Evolutionary conservation across 1,140 invertebrate genomes (phyloP).

Genomic region (Tetranychus cinnabarinus): DNA sequence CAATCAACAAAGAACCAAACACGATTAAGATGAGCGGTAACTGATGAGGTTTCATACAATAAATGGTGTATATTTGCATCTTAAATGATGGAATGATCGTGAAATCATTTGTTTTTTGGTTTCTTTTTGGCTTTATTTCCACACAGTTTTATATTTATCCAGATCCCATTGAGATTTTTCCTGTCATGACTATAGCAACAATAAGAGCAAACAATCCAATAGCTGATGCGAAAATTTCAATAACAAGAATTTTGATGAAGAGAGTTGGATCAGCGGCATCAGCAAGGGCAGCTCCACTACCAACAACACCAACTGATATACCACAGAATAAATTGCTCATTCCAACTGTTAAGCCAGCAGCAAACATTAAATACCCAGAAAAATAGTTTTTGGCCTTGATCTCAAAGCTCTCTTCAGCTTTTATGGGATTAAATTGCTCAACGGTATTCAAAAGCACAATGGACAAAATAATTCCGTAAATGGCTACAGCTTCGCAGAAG

Average conservation of each 20-base stretch:
- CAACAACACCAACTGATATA: constrained; percentile 82
- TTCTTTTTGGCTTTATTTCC: too few species aligned
- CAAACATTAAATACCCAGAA: constrained; percentile 66
- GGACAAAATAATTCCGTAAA: constrained; percentile 93
- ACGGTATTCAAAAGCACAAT: constrained; percentile 74
- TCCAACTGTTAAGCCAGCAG: constrained; percentile 77
- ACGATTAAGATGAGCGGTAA: too few species aligned
- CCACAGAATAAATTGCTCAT: constrained; percentile 85
- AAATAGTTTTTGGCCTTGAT: constrained; percentile 10
- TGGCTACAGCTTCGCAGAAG: constrained; percentile 95
- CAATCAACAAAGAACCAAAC: too few species aligned
- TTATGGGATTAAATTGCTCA: constrained; percentile 15
- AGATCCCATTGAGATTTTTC: constrained; percentile 33
- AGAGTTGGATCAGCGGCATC: constrained; percentile 81
- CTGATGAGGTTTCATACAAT: too few species aligned
- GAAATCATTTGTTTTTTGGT: too few species aligned
- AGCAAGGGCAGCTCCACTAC: constrained; percentile 75
- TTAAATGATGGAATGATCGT: too few species aligned
- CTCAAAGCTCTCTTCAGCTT: background rate
- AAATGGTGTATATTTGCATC: too few species aligned
- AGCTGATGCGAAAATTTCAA: constrained; percentile 93
- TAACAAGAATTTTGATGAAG: constrained; percentile 91
- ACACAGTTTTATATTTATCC: background rate
- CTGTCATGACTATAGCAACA: constrained; percentile 73
- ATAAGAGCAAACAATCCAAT: constrained; percentile 96